Evolutionary conservation across 2,888 invertebrate species (phyloP).

Genomic region (Cheiracanthium punctorium): DNA sequence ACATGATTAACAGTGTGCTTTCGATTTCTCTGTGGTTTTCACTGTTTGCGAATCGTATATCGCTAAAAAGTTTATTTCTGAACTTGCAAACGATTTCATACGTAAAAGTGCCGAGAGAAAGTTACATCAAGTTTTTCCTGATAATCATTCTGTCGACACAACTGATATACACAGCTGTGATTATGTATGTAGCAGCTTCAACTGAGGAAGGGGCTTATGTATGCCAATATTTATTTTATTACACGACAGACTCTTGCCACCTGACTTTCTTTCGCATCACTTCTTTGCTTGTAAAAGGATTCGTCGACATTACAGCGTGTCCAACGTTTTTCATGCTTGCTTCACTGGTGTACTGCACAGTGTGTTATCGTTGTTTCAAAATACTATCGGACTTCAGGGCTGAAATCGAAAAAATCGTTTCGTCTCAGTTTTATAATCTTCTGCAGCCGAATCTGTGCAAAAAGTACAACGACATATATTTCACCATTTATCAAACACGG

Average conservation of each 20-base stretch:
- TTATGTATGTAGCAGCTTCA: neutral
- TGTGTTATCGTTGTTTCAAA: neutral
- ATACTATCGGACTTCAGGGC: neutral
- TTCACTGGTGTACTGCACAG: neutral
- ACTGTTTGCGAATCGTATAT: neutral
- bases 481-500: neutral
- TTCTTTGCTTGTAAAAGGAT: too few relatives aligned
- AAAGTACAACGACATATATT: neutral
- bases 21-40: neutral
- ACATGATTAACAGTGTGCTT: too few relatives aligned
- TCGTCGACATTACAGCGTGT: neutral
- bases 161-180: neutral
- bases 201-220: neutral
- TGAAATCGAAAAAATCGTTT: neutral
- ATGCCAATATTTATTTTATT: neutral
- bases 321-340: neutral
- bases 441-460: too few relatives aligned
- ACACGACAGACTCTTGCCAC: neutral
- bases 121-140: neutral
- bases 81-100: neutral
- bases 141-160: neutral
- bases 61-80: neutral
- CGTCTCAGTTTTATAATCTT: too few relatives aligned
- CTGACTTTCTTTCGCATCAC: too few relatives aligned
- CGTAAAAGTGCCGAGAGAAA: neutral